Evolutionary conservation across 1,140 invertebrate genomes (phyloP).

Genomic region (Papilio machaon): DNA sequence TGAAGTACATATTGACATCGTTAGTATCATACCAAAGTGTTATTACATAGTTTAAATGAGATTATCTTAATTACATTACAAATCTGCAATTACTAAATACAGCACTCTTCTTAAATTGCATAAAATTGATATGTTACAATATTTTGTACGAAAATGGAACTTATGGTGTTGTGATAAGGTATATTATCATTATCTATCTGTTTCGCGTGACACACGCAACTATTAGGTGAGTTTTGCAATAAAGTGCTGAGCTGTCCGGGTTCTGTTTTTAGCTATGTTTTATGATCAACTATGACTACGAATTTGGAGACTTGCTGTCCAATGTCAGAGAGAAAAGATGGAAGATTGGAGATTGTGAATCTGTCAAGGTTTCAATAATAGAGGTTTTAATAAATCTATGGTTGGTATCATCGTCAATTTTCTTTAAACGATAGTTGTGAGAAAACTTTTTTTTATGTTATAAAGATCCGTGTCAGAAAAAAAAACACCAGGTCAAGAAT

Average conservation of each 20-base stretch:
- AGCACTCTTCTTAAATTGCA: slow-evolving; percentile 1
- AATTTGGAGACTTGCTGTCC: background rate
- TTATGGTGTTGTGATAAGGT: background rate
- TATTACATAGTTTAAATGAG: background rate
- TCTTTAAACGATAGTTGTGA: too few species aligned
- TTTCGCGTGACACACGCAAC: slow-evolving; percentile 13
- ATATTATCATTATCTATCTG: background rate
- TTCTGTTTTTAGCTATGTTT: background rate
- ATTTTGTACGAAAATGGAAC: background rate
- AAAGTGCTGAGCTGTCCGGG: background rate
- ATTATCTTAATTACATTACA: background rate
- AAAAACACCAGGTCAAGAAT: too few species aligned
- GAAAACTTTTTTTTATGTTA: too few species aligned
- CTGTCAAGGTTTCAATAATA: too few species aligned
- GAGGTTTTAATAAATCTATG: too few species aligned
- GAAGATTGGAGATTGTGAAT: background rate
- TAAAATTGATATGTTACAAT: background rate
- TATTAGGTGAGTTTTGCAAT: background rate
- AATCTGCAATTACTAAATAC: slow-evolving; percentile 14
- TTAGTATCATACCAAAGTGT: background rate
- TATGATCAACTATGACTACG: background rate
- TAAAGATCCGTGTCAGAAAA: too few species aligned
- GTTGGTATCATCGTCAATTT: too few species aligned
- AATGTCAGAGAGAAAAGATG: background rate
- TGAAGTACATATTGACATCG: too few species aligned